Evolutionary conservation across 35 echinoderm and acorn worm species (phyloP).

Genomic region (Ophiothrix spiculata): DNA sequence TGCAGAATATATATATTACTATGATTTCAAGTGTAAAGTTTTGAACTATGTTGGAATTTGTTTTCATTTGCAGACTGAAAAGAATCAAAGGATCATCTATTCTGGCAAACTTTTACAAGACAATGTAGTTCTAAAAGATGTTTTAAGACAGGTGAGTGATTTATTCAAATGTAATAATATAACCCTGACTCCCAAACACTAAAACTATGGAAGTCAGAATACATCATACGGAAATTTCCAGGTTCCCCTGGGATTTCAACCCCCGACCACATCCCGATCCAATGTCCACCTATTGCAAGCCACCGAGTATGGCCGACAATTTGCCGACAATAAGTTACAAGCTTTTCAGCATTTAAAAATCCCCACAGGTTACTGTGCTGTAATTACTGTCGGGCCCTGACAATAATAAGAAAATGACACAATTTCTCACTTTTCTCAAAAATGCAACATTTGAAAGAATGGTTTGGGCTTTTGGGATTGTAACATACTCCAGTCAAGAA

Average conservation of each 20-base stretch:
- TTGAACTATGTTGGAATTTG: neutral
- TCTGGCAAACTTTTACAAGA: constrained; percentile 85
- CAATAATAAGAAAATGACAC: too few species aligned
- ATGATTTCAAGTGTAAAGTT: neutral
- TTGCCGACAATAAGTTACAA: neutral
- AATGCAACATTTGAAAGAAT: too few species aligned
- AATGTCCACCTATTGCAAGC: neutral
- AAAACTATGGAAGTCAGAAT: too few species aligned
- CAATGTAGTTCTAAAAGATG: constrained; percentile 75
- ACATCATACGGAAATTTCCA: too few species aligned
- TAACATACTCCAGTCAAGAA: too few species aligned
- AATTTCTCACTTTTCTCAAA: too few species aligned
- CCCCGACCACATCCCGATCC: neutral
- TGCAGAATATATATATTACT: neutral
- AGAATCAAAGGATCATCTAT: constrained; percentile 82
- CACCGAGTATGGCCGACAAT: neutral
- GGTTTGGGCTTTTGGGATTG: too few species aligned
- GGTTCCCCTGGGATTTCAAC: neutral
- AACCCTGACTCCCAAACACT: too few species aligned
- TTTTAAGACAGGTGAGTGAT: constrained; percentile 61
- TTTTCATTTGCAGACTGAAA: constrained; percentile 61
- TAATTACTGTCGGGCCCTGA: too few species aligned
- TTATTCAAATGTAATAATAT: neutral
- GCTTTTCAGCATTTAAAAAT: neutral
- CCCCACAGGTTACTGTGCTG: too few species aligned